Evolutionary conservation across 2,797 vertebrate species (phyloP).

Genomic region (Anisognathus igniventris): DNA sequence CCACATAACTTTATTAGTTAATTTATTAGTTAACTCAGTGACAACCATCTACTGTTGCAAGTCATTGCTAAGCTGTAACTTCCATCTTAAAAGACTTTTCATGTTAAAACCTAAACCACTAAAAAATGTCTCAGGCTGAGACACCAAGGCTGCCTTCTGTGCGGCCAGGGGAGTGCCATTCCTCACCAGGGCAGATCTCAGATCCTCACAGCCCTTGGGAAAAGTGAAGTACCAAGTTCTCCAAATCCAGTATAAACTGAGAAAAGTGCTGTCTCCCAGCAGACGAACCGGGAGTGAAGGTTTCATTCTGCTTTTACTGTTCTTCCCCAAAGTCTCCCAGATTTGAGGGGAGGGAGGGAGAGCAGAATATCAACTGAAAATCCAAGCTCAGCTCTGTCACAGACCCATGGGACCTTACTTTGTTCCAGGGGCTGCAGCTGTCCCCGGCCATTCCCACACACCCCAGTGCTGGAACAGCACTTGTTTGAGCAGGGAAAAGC

Average conservation of each 20-base stretch:
- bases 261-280: not conserved
- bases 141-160: not conserved
- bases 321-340: not conserved
- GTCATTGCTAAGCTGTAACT: not conserved
- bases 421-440: not conserved
- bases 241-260: rapidly evolving
- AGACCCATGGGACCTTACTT: rapidly evolving
- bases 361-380: not conserved
- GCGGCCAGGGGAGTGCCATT: not conserved
- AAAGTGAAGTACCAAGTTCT: rapidly evolving
- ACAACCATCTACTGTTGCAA: not conserved
- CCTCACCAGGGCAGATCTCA: not conserved
- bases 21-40: not conserved
- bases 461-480: not conserved
- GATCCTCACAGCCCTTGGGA: not conserved
- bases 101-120: not conserved
- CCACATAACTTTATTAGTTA: not conserved
- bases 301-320: rapidly evolving
- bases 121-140: not conserved
- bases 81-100: not conserved
- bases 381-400: not conserved
- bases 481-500: not conserved
- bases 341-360: not conserved
- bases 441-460: not conserved
- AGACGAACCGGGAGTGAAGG: not conserved